Conservation (phyloP, 2,888 invertebrate species). For the Celastrina argiolus region DNA sequence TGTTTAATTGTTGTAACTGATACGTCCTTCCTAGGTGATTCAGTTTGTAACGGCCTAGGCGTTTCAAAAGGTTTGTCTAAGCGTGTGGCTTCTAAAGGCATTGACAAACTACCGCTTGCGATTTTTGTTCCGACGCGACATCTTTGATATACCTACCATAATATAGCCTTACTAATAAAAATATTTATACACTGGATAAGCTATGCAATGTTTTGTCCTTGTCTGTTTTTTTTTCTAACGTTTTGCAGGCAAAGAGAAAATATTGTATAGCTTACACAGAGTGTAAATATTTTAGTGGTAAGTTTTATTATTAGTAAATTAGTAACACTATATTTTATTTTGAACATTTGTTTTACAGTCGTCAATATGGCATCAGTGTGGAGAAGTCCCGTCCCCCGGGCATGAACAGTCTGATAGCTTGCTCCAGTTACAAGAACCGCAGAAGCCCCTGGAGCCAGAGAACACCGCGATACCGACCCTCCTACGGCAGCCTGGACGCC, state of each 20-base stretch:
- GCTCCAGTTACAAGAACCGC: conserved; percentile 85
- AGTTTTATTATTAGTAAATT: too few species aligned
- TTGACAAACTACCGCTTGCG: not conserved
- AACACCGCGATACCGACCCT: conserved; percentile 59
- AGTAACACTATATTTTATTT: too few species aligned
- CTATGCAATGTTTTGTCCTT: too few species aligned
- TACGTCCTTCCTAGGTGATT: conserved; percentile 12
- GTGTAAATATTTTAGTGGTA: too few species aligned
- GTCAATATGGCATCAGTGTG: conserved; percentile 76
- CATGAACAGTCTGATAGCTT: conserved; percentile 86
- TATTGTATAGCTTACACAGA: too few species aligned
- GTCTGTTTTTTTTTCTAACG: too few species aligned
- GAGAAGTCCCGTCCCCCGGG: conserved; percentile 83
- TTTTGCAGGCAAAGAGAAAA: too few species aligned
- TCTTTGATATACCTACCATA: too few species aligned
- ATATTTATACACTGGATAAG: too few species aligned
- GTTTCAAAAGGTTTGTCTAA: not conserved
- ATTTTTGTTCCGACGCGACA: not conserved
- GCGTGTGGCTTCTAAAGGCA: not conserved
- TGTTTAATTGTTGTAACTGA: not conserved
- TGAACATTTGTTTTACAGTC: conserved; percentile 41
- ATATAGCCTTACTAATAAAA: too few species aligned
- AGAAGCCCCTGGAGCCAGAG: conserved; percentile 70
- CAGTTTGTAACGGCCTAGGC: not conserved
- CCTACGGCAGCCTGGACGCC: conserved; percentile 66